Base-by-base conservation (phyloP, 1,140 invertebrate species). In the Mactra quadrangularis region DNA sequence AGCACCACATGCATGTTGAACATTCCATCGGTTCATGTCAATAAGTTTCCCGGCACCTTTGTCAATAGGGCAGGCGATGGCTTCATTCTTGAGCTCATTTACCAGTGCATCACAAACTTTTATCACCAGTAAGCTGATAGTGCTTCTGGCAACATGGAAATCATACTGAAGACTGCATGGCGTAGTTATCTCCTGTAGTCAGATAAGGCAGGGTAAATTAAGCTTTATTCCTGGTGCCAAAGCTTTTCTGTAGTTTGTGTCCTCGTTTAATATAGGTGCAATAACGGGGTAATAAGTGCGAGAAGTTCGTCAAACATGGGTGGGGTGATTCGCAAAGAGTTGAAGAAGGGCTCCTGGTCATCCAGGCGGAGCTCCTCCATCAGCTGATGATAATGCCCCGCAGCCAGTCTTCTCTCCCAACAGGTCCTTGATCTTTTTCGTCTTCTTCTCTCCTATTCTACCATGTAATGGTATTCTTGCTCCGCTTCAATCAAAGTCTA, bases 1-100 rank as follows among this genome's bases (percentile, higher is more conserved):
- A 52, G 76, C 70, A 29, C 76, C 77, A 33, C 45, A 74, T 17
- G 68, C 70, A 85, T 85, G 83, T 45, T 76, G 83, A 45, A 81
- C 9, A 45, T 85, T 85, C 83, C 75, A 85, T 38, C 57, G 38
- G 3, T 29, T 29, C 22, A n/a, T 55, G 6, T 31, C 71, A n/a
- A 83, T 70, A 1, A n/a, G 31, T 64, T 25, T 15, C 82, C 45
- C 77, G 15, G 53, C 72, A 13, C 70, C 53, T 7, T 4, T 62
- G 33, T 25, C 47, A 9, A 27, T 47, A 4, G 72, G 82, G 55
- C 72, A 77, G 19, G 27, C 27, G 33, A 70, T 59, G 9, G 70
- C 59, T 38, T 78, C 82, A 17, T 83, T 38, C 50, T 68, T 76
- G 72, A 66, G 75, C 22, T 59, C 82, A 6, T 53, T 41, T 3